Base-by-base conservation (phyloP, 2,113 vertebrate genomes). In the Elanus axillaris region DNA sequence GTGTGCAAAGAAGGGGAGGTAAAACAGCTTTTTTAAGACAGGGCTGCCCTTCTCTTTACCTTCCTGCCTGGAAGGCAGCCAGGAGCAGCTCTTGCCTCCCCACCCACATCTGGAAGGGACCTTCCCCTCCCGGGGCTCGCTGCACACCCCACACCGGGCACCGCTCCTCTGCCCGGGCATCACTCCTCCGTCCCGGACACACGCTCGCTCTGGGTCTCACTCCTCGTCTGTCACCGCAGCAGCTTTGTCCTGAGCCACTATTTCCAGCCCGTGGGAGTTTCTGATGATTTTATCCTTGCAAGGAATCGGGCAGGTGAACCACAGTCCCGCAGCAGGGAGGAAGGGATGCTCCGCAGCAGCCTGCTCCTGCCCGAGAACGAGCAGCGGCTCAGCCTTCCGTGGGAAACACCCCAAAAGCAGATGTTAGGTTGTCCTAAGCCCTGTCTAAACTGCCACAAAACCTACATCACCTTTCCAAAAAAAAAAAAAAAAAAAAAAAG, bases 21-120 rank as follows among this genome's bases (percentile, higher is more conserved):
- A 78, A 72, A 60, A 7, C 48, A 79, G 96, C 95, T 93, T 93
- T 92, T 96, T 86, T 22, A 73, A 95, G 87, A 58, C 93, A 60
- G 6, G 90, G 90, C 80, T 97, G 97, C 95, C 97, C 98, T 97
- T 36, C 88, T 76, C 86, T 92, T 98, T 93, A 97, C 97, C 97
- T 97, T 97, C 97, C 97, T 98, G 96, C 95, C 92, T 97, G 97
- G 97, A 97, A 42, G 27, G 84, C 48, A 68, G 88, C 94, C 95
- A 96, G 93, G 81, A 83, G 96, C 94, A 17, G 80, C 96, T 97
- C 96, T 94, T 31, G 85, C 92, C 83, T 95, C 79, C 78, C 83
- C 10, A 62, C 53, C 88, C 95, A 92, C 98, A 98, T 97, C 98
- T 97, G 98, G 97, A 98, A 81, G 92, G 97, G 72, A 56, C 96